phyloP scores from a whole-genome alignment of 2,113 vertebrate species.

The Vicugna pacos region DNA sequence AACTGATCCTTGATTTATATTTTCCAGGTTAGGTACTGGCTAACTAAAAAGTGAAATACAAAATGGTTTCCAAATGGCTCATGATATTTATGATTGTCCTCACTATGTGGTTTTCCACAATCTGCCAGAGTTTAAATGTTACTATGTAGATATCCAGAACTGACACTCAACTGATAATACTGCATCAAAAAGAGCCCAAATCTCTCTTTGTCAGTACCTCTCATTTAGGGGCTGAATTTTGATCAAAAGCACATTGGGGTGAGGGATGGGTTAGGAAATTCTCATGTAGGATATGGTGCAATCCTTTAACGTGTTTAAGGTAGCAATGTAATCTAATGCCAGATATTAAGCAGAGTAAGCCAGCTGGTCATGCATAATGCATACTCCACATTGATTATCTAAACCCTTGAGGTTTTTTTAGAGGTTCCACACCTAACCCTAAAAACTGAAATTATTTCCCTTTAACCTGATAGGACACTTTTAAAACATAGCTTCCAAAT shows the following conservation, averaged over 20 bases:
- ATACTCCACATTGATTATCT: background rate
- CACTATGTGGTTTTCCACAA: background rate
- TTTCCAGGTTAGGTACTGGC: background rate
- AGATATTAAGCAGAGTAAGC: background rate
- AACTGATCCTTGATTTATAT: conserved; percentile 27
- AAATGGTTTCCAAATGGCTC: background rate
- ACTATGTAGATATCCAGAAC: background rate
- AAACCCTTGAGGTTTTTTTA: background rate
- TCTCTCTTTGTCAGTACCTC: background rate
- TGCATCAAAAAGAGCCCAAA: background rate
- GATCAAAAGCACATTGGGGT: background rate
- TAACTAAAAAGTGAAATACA: background rate
- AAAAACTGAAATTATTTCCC: background rate
- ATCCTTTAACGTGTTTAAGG: background rate
- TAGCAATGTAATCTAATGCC: background rate
- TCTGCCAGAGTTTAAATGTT: background rate
- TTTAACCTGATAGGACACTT: background rate
- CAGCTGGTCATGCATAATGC: background rate
- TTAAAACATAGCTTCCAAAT: background rate
- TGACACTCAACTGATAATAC: background rate
- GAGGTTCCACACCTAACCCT: background rate
- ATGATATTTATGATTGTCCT: background rate
- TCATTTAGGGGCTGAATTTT: background rate
- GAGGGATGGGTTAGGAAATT: background rate
- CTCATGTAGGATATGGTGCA: background rate